Percentiles rank a stretch among this genome's conserved stretches.
phyloP scores from a whole-genome alignment of 2,888 invertebrate genomes.

The Callyntrura sp. region DNA sequence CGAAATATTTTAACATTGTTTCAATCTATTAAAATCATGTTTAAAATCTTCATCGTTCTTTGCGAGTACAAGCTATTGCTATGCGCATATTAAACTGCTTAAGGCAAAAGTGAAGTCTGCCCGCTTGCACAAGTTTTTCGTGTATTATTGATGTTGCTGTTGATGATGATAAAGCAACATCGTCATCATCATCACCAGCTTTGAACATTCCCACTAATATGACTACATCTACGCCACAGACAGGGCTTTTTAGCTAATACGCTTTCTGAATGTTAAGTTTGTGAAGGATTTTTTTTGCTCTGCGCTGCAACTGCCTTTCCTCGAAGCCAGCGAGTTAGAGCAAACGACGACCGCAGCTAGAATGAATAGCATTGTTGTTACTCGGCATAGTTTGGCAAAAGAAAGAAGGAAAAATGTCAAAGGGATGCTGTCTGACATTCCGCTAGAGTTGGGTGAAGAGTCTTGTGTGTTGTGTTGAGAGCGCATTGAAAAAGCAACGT shows the following conservation, averaged over 20 bases:
- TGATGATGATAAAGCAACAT: slow-evolving; percentile 58
- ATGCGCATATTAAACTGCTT: no score
- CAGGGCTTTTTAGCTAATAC: slow-evolving; percentile 40
- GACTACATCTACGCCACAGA: neutral
- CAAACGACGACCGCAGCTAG: neutral
- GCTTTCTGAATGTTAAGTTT: slow-evolving; percentile 55
- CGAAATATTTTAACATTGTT: no score
- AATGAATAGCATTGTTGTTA: neutral
- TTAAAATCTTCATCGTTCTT: slow-evolving; percentile 36
- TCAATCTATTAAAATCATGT: slow-evolving; percentile 9
- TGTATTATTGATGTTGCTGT: slow-evolving; percentile 39
- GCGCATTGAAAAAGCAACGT: no score
- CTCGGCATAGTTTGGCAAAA: neutral
- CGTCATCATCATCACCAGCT: no score
- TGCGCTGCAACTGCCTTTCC: slow-evolving; percentile 9
- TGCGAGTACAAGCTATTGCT: neutral
- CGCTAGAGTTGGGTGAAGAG: slow-evolving; percentile 31
- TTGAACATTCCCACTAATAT: slow-evolving; percentile 19
- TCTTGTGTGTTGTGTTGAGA: no score
- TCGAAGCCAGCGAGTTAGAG: neutral
- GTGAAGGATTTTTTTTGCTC: slow-evolving; percentile 26
- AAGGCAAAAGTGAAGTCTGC: slow-evolving; percentile 21
- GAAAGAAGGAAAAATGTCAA: slow-evolving; percentile 47
- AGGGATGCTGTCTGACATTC: slow-evolving; percentile 58
- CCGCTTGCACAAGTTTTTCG: slow-evolving; percentile 47